Base-by-base conservation (phyloP, 2,888 invertebrate species). In the Ariolimax columbianus region DNA sequence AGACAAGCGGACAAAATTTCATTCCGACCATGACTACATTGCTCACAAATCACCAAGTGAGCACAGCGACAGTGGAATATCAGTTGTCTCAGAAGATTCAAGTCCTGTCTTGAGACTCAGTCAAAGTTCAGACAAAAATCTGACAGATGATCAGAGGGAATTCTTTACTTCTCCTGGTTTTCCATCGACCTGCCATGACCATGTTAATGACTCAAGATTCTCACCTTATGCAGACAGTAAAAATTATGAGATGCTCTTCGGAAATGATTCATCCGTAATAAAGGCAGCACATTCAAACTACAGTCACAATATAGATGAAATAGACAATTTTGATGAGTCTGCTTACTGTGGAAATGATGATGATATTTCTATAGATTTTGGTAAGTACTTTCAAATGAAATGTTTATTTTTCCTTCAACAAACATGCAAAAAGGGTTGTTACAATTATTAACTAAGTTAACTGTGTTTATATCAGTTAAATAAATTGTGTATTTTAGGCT, bases 41-140 rank as follows among this genome's bases (percentile, higher is more conserved):
- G 89, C 90, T 11, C 90, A 90, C 33, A 89, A 88, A 78, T 92
- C 92, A 3, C 92, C 92, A 11, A 85, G 87, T 59, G 84, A 89
- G 4, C 88, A 89, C 86, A 92, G 92, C 86, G 92, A 92, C 88
- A 92, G 92, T 84, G 92, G 92, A 14, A 89, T 92, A 40, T 92
- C 92, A 0, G 55, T 90, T 82, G 89, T 90, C 77, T 91, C 91
- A n/a, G 88, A 84, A 26, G 89, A 89, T 43, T 91, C 91, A 19
- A 89, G 90, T 9, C 77, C 79, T n/a, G 4, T 70, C 40, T 77
- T 59, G 43, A 40, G 59, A 38, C 78, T 78, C 14, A 82, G 38
- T n/a, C 43, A 55, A 79, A 73, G 68, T 40, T 81, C 81, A 51
- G 88, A 82, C n/a, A 70, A 81, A 33, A 79, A 84, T 43, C 63